These are phyloP conservation scores for Hypocryptadius cinnamomeus DNA, from an alignment of 2,113 vertebrate genomes.

Conservation along the genomic window DNA sequence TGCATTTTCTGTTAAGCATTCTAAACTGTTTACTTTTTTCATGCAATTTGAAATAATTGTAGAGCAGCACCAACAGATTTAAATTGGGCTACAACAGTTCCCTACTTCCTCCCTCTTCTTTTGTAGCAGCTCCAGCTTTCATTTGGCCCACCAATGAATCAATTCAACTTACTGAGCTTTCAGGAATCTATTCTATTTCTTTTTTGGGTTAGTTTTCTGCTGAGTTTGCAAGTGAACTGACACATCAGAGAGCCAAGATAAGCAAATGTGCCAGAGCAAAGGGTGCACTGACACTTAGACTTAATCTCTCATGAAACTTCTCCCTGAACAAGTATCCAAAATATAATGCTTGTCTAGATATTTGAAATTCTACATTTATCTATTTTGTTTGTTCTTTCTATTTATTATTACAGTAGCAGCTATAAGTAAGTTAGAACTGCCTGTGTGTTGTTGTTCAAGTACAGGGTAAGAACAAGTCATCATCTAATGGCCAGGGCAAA, in stretches of 20 bases:
- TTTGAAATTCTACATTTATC: not conserved
- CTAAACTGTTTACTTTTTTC: not conserved
- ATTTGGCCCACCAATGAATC: not conserved
- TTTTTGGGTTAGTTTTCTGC: not conserved
- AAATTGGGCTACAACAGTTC: not conserved
- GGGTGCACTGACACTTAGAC: not conserved
- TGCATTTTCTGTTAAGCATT: not conserved
- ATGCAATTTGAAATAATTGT: not conserved
- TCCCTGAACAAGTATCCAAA: not conserved
- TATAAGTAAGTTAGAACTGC: not conserved
- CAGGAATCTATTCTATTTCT: not conserved
- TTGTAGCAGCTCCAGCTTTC: not conserved
- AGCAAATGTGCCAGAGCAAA: not conserved
- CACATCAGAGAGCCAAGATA: not conserved
- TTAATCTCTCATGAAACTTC: not conserved
- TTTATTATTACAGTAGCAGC: not conserved
- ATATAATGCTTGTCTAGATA: not conserved
- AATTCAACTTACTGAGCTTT: not conserved
- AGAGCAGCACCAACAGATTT: not conserved
- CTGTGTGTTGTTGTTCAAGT: not conserved
- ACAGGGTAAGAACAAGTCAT: not conserved
- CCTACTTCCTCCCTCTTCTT: not conserved
- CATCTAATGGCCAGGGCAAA: not conserved
- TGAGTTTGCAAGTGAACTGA: not conserved
- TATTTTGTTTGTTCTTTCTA: not conserved